Evolutionary conservation across 2,113 vertebrate genomes (phyloP).

Genomic region (Malurus cyaneus): DNA sequence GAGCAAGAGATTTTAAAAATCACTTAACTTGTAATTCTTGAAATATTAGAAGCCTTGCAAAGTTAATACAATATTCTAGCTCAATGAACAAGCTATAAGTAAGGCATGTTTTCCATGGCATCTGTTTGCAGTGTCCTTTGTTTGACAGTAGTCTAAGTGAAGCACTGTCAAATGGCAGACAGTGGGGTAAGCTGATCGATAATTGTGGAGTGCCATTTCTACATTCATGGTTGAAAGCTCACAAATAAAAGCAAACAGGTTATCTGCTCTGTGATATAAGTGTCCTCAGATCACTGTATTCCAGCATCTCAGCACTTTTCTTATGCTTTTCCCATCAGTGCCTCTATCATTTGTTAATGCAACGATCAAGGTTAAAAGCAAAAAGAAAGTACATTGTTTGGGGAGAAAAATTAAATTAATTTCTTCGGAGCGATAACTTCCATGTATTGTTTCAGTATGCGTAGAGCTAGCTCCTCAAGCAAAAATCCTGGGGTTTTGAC

Average conservation of each 20-base stretch:
- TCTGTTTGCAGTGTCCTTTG: slow-evolving; percentile 52
- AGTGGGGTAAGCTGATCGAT: slow-evolving; percentile 50
- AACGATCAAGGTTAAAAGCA: slow-evolving; percentile 57
- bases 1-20: slow-evolving; percentile 37
- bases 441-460: background rate
- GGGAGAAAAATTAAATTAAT: slow-evolving; percentile 55
- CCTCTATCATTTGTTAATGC: background rate
- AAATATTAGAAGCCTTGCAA: slow-evolving; percentile 61
- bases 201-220: slow-evolving; percentile 29
- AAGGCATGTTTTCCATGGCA: slow-evolving; percentile 29
- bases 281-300: slow-evolving; percentile 43
- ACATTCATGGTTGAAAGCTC: slow-evolving; percentile 55
- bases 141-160: slow-evolving; percentile 42
- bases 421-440: slow-evolving; percentile 4
- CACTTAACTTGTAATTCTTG: slow-evolving; percentile 61
- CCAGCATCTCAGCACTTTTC: slow-evolving; percentile 50
- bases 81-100: slow-evolving; percentile 48
- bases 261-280: slow-evolving; percentile 25
- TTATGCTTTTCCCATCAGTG: slow-evolving; percentile 14
- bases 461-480: background rate
- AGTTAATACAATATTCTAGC: slow-evolving; percentile 63
- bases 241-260: slow-evolving; percentile 64
- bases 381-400: background rate
- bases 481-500: background rate
- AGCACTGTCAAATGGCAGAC: slow-evolving; percentile 24